Evolutionary conservation across 1,140 invertebrate genomes (phyloP).

Genomic region (Pygmarrhopalites habei): DNA sequence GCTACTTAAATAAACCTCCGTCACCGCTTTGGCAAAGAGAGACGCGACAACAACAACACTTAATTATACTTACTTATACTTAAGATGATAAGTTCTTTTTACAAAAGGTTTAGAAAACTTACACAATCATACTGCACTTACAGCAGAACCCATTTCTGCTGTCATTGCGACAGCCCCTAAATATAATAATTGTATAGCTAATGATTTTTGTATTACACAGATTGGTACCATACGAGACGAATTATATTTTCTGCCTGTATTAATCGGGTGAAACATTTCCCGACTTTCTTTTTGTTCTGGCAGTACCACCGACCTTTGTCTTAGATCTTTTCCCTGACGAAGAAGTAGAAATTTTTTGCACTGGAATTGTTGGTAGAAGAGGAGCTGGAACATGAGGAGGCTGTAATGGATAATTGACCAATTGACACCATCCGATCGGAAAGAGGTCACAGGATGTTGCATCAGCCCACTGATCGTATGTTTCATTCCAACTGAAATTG

Average conservation of each 20-base stretch:
- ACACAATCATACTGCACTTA: no score
- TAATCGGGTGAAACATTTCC: neutral
- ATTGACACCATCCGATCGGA: slow-evolving; percentile 31
- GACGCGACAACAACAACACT: no score
- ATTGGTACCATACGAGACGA: no score
- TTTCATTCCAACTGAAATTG: slow-evolving; percentile 1
- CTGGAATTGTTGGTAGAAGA: neutral
- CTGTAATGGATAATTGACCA: slow-evolving; percentile 16
- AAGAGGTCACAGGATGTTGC: slow-evolving; percentile 22
- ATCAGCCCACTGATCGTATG: slow-evolving; percentile 26
- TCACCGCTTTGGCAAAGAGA: no score
- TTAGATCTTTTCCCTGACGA: neutral
- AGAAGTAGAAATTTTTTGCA: neutral
- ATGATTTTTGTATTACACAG: no score
- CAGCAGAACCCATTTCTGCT: no score
- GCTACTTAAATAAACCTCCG: no score
- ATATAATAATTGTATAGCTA: no score
- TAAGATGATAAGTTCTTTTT: no score
- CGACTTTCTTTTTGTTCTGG: neutral
- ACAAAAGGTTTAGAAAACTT: no score
- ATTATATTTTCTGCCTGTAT: neutral
- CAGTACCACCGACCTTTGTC: neutral
- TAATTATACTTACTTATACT: no score
- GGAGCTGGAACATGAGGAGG: neutral
- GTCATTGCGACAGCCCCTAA: no score